Evolutionary conservation across 1,140 invertebrate genomes (phyloP), one percentile per base, ranked within the genome.

Genomic region (Hydropsyche tenuis): DNA sequence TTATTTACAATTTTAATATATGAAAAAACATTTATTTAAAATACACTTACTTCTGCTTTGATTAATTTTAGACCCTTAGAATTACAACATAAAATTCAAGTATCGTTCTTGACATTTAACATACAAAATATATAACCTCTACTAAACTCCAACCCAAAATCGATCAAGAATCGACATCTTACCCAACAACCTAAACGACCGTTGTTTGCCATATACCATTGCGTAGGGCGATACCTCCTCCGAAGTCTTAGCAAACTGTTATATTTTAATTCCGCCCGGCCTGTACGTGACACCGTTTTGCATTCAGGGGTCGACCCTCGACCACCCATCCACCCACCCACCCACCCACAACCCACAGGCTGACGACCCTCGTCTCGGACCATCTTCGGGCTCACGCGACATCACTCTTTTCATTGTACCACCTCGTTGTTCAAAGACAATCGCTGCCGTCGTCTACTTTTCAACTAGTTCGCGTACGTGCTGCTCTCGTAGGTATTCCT

Each of bases 241-340:
- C 42, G 65, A 70, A 70, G 68, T 70, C 68, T 70, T 70, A 70
- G 68, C 48, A 70, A 70, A 70, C 68, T 70, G 68, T 70, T 70
- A 70, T 70, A 70, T 70, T 70, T 70, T 70, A 70, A 70, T 70
- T 70, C 68, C 68, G 9, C 68, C 22, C 27, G 68, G 48, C 68
- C 51, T 23, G 51, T 16, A 70, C 68, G 68, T 70, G 68, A 70
- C 51, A 45, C 27, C 51, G 51, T 70, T 70, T 70, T 70, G 68
- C 68, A 70, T 70, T 70, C 68, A 70, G 68, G 45, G 27, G 48
- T 70, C 42, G 48, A 70, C 51, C 68, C 22, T 25, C 11, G 6
- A 60, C n/a, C 30, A 37, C 56, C 56, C 3, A 48, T 3, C 45
- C 45, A 48, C 56, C 56, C 56, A 23, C 2, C 4, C 23, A 23